Conservation (phyloP, 2,888 invertebrate species). For the Alloscopus bannaensis region DNA sequence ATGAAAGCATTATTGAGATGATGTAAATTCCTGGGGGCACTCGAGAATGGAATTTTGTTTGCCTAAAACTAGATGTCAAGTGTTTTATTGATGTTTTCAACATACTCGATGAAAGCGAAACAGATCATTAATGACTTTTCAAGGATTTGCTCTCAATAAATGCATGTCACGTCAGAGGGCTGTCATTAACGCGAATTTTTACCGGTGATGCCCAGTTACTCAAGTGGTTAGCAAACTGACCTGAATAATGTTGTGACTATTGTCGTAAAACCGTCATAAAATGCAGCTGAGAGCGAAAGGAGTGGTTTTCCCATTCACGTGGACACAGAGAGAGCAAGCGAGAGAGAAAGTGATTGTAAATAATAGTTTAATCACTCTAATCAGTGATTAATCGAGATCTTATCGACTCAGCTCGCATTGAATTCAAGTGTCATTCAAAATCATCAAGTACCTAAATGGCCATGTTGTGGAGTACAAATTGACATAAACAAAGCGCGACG, state of each 20-base stretch:
- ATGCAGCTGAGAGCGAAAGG: too few species aligned
- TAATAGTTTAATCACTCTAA: too few species aligned
- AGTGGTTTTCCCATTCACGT: too few species aligned
- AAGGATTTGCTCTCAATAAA: neutral
- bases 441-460: constrained; percentile 17
- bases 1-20: neutral
- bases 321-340: too few species aligned
- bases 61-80: neutral
- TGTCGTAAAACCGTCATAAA: too few species aligned
- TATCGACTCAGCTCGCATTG: too few species aligned
- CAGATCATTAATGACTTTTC: constrained; percentile 2
- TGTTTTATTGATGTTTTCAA: constrained; percentile 11
- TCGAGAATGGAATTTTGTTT: constrained; percentile 30
- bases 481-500: constrained; percentile 41
- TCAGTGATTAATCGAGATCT: too few species aligned
- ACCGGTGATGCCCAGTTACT: too few species aligned
- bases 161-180: neutral
- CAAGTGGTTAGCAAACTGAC: too few species aligned
- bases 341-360: too few species aligned
- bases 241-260: too few species aligned
- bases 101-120: too few species aligned
- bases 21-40: neutral
- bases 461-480: neutral
- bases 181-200: neutral
- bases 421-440: constrained; percentile 6